Evolutionary conservation across 2,888 invertebrate genomes (phyloP).

Genomic region (Didymodactylos carnosus): DNA sequence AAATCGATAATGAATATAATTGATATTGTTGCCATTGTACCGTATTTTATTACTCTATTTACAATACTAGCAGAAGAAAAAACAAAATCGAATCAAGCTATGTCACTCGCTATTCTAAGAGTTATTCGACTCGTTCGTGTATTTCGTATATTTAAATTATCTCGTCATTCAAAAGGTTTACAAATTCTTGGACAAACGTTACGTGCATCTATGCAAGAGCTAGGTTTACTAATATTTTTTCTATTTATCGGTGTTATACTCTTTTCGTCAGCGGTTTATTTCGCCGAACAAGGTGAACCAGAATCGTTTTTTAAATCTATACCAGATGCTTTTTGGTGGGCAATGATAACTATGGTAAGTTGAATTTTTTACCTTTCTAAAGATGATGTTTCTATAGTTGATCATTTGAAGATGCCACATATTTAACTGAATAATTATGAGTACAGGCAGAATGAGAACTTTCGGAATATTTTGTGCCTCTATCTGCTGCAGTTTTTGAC

Average conservation of each 20-base stretch:
- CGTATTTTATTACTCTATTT: conserved; percentile 96
- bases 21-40: conserved; percentile 96
- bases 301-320: conserved; percentile 82
- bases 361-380: too few relatives aligned
- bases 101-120: conserved; percentile 68
- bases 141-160: conserved; percentile 98
- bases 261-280: conserved; percentile 83
- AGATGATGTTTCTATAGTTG: too few relatives aligned
- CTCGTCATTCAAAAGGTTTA: conserved; percentile 95
- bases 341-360: conserved; percentile 44
- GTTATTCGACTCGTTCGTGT: conserved; percentile 96
- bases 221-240: conserved; percentile 98
- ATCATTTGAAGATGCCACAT: too few relatives aligned
- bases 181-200: conserved; percentile 94
- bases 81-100: conserved; percentile 44
- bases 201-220: conserved; percentile 96
- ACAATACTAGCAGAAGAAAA: conserved; percentile 90
- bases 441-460: too few relatives aligned
- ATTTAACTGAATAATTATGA: too few relatives aligned
- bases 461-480: too few relatives aligned
- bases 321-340: conserved; percentile 86
- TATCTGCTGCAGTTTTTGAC: too few relatives aligned
- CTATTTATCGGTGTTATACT: conserved; percentile 92
- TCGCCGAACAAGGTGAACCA: conserved; percentile 75
- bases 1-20: conserved; percentile 99